Percentiles rank a stretch among this genome's conserved stretches.
phyloP scores from a whole-genome alignment of 37 sponge, comb jelly and placozoan genomes.

The Cliona cf. orientalis region DNA sequence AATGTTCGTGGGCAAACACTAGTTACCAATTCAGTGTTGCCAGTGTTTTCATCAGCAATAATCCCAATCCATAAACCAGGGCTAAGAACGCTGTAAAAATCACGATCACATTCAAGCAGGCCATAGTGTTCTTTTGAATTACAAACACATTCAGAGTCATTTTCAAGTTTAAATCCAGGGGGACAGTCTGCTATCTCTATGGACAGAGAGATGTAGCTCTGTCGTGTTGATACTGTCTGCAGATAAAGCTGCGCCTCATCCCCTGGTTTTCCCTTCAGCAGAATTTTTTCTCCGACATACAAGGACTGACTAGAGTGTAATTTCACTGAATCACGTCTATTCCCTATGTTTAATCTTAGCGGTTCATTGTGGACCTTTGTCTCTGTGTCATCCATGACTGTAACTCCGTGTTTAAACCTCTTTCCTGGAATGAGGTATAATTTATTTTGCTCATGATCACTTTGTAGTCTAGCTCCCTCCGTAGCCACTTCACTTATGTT shows the following conservation, averaged over 20 bases:
- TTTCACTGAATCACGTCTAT: background rate
- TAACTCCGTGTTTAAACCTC: background rate
- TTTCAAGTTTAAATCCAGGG: slow-evolving; percentile 32
- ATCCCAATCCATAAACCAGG: slow-evolving; percentile 52
- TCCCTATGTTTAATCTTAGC: background rate
- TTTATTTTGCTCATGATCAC: background rate
- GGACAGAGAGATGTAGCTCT: background rate
- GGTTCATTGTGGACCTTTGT: background rate
- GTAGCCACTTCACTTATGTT: background rate
- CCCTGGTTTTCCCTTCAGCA: slow-evolving; percentile 2
- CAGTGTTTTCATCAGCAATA: background rate
- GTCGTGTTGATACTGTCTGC: background rate
- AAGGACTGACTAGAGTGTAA: background rate
- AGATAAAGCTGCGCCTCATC: background rate
- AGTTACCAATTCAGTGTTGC: no score
- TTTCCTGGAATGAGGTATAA: slow-evolving; percentile 19
- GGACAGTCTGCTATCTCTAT: slow-evolving; percentile 27
- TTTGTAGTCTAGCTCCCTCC: slow-evolving; percentile 3
- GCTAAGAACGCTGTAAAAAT: background rate
- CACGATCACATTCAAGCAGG: background rate
- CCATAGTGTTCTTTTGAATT: background rate
- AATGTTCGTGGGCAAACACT: no score
- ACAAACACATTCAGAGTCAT: background rate
- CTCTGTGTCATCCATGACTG: background rate
- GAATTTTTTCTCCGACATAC: background rate